Conservation (phyloP, 1,140 invertebrate species). For the Piezodorus guildinii region DNA sequence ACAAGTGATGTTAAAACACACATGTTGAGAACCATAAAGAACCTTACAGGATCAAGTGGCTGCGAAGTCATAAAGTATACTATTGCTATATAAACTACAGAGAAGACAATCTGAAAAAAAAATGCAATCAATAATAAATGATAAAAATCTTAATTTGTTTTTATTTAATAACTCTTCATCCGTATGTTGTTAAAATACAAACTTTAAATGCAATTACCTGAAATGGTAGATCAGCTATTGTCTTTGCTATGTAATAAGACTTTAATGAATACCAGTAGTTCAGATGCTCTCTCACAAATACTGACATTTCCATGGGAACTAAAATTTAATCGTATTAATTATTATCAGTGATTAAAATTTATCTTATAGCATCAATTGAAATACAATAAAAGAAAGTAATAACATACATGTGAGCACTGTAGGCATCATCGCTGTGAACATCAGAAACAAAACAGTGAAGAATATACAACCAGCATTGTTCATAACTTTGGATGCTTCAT, state of each 20-base stretch:
- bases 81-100: conserved; percentile 79
- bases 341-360: neutral
- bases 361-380: neutral
- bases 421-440: conserved; percentile 63
- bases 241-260: conserved; percentile 90
- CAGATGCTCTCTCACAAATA: conserved; percentile 87
- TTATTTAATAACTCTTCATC: neutral
- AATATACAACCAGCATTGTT: conserved; percentile 55
- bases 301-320: conserved; percentile 92
- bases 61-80: conserved; percentile 94
- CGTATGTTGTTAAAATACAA: neutral
- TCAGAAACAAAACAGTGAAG: conserved; percentile 47
- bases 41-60: conserved; percentile 70
- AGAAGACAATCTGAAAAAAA: conserved; percentile 63
- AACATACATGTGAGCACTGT: conserved; percentile 57
- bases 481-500: conserved; percentile 53
- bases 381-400: neutral
- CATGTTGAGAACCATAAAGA: conserved; percentile 78
- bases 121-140: neutral
- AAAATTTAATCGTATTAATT: conserved; percentile 34
- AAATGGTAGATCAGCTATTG: conserved; percentile 53
- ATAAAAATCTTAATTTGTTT: neutral
- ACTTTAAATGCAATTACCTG: conserved; percentile 3
- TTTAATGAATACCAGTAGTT: conserved; percentile 98
- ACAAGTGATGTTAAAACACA: conserved; percentile 81